phyloP scores from a whole-genome alignment of 1,140 invertebrate genomes.

The Ceratosolen solmsi region DNA sequence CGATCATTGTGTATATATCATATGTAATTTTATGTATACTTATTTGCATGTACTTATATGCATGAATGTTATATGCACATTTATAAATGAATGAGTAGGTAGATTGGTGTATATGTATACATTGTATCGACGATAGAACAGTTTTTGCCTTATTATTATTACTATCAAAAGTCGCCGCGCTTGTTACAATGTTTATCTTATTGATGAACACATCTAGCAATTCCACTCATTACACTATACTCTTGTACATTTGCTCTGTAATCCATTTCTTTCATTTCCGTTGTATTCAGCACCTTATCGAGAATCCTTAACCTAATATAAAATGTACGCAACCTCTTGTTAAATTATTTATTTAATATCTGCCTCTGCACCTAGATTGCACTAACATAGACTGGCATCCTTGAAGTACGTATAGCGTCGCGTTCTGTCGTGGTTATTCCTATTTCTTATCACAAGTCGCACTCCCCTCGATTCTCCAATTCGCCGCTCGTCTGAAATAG shows the following conservation, averaged over 20 bases:
- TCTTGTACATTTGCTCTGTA: background rate
- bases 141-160: background rate
- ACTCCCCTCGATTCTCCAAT: constrained; percentile 61
- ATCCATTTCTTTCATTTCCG: background rate
- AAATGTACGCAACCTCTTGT: constrained; percentile 32
- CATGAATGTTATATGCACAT: too few relatives aligned
- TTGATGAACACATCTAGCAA: constrained; percentile 1
- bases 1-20: constrained; percentile 14
- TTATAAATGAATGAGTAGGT: too few relatives aligned
- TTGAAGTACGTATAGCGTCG: constrained; percentile 68
- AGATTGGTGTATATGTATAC: background rate
- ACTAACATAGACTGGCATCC: constrained; percentile 65
- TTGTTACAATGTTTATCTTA: background rate
- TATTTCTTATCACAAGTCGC: constrained; percentile 71
- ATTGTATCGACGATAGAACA: background rate
- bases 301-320: constrained; percentile 42
- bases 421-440: constrained; percentile 68
- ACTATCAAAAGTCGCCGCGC: constrained; percentile 18
- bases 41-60: too few relatives aligned
- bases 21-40: background rate
- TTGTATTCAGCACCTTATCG: constrained; percentile 31
- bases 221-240: background rate
- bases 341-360: background rate
- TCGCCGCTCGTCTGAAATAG: constrained; percentile 64
- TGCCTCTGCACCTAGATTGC: constrained; percentile 57